A percentile compares a stretch with the other conserved stretches of the same genome.
These are phyloP conservation scores for Pitangus sulphuratus DNA, from an alignment of 2,797 vertebrate species.

Conservation along the genomic window DNA sequence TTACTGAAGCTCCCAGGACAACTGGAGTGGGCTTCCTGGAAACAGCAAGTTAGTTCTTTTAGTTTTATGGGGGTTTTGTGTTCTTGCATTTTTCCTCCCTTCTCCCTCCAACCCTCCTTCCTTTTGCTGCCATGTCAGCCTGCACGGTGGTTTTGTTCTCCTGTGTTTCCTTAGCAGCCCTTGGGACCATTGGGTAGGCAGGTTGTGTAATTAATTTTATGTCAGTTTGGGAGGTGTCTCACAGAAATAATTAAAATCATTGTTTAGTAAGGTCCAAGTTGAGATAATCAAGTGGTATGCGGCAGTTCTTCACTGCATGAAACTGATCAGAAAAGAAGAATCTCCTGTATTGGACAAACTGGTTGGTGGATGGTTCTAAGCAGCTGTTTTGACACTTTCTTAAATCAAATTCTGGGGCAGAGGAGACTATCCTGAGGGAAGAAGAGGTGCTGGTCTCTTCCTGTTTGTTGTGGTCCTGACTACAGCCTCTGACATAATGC, in stretches of 20 bases:
- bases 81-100: neutral
- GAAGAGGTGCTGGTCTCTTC: neutral
- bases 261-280: neutral
- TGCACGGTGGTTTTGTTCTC: neutral
- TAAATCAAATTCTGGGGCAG: neutral
- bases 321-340: neutral
- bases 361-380: neutral
- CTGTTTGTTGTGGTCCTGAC: neutral
- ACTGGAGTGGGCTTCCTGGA: neutral
- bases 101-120: neutral
- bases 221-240: neutral
- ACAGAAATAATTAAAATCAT: neutral
- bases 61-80: neutral
- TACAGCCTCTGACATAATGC: neutral
- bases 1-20: neutral
- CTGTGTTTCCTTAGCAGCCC: neutral
- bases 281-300: neutral
- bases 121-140: fast-evolving
- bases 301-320: neutral
- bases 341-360: neutral
- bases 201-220: neutral
- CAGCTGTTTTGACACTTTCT: neutral
- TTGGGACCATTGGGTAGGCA: neutral
- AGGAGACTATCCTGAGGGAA: neutral
- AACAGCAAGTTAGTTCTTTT: neutral